Base-by-base conservation (phyloP, 2,113 vertebrate genomes). In the Hippocampus mohnikei region DNA sequence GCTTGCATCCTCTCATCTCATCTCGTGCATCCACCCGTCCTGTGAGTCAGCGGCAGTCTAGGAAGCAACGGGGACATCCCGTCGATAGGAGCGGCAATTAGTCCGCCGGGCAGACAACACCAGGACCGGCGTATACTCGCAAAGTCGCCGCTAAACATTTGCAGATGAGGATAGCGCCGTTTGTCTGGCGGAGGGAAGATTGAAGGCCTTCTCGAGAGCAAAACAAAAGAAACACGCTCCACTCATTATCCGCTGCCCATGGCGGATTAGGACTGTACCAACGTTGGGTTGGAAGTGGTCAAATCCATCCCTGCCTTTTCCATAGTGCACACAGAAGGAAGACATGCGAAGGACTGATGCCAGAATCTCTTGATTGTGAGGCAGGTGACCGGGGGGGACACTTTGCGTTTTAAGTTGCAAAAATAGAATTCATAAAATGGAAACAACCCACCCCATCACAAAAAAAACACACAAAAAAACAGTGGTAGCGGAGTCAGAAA, bases 71-170 rank as follows among this genome's bases (percentile, higher is more conserved):
- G 78, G 88, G 90, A 88, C 81, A 42, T 88, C 87, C 89, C 88
- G 89, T 81, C 81, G 85, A 40, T n/a, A 92, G 85, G 87, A 90
- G 86, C 88, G 84, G 72, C 92, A 90, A 93, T 93, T 92, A 92
- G 92, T 88, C 78, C 84, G 85, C 86, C 89, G 90, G 46, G 89
- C 89, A 87, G 71, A 73, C 82, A 83, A 82, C 83, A 86, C 79
- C 75, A 85, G 78, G 85, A 78, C 87, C 73, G 74, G 18, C 23
- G 41, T 48, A 23, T 23, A n/a, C 44, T 25, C 44, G n/a, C 5
- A 2, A 41, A 23, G 7, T 33, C 23, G 10, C 21, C 12, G 41
- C 13, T 18, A 21, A 27, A 18, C 13, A 37, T 33, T 29, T 10
- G 23, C 29, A 61, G 59, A 29, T 16, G 13, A 18, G 52, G 20